Base-by-base conservation (phyloP, 2,797 vertebrate genomes). In the Orientallactaga sibirica region DNA sequence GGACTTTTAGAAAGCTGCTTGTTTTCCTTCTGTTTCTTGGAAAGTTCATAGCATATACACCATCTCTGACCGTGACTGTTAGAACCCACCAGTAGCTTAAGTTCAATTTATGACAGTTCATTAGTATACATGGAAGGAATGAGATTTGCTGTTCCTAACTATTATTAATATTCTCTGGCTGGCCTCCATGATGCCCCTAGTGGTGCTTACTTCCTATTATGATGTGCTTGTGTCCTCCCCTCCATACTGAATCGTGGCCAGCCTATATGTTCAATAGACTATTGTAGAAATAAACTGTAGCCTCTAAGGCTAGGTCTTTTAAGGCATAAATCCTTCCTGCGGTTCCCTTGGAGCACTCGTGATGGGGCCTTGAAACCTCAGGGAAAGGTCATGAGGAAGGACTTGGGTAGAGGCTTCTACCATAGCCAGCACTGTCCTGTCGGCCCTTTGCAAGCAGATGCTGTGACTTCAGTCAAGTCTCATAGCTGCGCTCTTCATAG, bases 1-100 rank as follows among this genome's bases (percentile, higher is more conserved):
- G 95, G 93, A 95, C 96, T 88, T 97, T 94, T 93, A 95, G 94
- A 91, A 93, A 95, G 90, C 86, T 96, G 16, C 62, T 12, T 48
- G 48, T 19, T 90, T 24, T 81, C 27, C 24, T 66, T 83, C 67
- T 77, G 43, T 87, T 92, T 95, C 67, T 70, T 80, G 2, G 52
- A 83, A 90, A 80, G 29, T 75, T 91, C 77, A 64, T 81, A 87
- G 9, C 62, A 70, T 27, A 29, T 83, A 33, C 2, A 22, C 55
- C 20, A 20, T 71, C 77, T 89, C 67, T 92, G 70, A 25, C 82
- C 92, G 73, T 79, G 70, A 25, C 4, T 90, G 2, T 87, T 86
- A 16, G 92, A 86, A 84, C 43, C 33, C 76, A 43, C 37, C 83
- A 70, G 22, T 75, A 91, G n/a, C 19, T 74, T 55, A n/a, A 66